Percentiles rank a stretch among this genome's conserved stretches.
Evolutionary conservation across 1,140 invertebrate species (phyloP).

Genomic region (Olivierus martensii): DNA sequence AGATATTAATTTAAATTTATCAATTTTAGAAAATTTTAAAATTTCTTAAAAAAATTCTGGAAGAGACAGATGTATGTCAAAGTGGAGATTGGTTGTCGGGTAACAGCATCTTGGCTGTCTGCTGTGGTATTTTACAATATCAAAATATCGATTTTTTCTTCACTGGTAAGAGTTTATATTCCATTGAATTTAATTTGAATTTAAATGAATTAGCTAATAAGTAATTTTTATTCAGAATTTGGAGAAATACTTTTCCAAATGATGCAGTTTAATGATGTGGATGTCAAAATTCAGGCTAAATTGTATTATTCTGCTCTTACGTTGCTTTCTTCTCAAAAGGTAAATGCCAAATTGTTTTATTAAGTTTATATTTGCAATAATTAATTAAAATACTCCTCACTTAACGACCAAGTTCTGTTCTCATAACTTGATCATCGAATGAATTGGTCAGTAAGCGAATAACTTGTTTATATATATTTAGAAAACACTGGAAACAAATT

Average conservation of each 20-base stretch:
- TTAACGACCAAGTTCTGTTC: too few relatives aligned
- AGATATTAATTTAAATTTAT: too few relatives aligned
- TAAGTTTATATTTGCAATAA: too few relatives aligned
- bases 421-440: too few relatives aligned
- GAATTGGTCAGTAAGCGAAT: too few relatives aligned
- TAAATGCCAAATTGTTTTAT: too few relatives aligned
- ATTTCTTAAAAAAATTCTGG: constrained; percentile 5
- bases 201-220: too few relatives aligned
- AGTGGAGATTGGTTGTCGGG: constrained; percentile 2
- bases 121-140: constrained; percentile 3
- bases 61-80: background rate
- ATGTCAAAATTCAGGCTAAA: constrained; percentile 12
- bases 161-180: constrained; percentile 2
- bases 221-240: constrained; percentile 9
- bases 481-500: too few relatives aligned
- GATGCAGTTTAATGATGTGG: constrained; percentile 2
- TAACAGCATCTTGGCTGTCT: constrained; percentile 7
- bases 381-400: too few relatives aligned
- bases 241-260: constrained; percentile 9
- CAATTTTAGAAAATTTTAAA: constrained; percentile 3
- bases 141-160: constrained; percentile 11
- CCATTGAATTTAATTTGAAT: background rate
- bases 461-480: too few relatives aligned
- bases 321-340: constrained; percentile 6
- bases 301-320: constrained; percentile 13